phyloP scores from a whole-genome alignment of 2,113 vertebrate species.

The Erinaceus europaeus region DNA sequence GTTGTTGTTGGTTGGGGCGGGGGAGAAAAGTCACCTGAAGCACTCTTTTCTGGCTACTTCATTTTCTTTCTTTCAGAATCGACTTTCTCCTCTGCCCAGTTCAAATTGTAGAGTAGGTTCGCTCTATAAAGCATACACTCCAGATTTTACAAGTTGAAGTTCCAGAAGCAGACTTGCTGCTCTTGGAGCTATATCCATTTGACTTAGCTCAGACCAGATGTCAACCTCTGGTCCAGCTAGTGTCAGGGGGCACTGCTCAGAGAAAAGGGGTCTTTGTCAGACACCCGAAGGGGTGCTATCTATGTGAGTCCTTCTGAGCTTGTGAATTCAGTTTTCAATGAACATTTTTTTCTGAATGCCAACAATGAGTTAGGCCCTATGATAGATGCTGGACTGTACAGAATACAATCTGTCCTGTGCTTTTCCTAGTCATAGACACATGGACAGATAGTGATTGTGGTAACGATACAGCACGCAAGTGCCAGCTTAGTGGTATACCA shows the following conservation, averaged over 20 bases:
- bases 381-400: neutral
- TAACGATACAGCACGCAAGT: neutral
- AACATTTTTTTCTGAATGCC: neutral
- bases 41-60: neutral
- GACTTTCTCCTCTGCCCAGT: neutral
- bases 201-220: neutral
- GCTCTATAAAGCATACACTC: neutral
- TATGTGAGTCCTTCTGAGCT: neutral
- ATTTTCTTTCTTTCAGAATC: neutral
- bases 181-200: neutral
- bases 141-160: neutral
- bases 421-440: neutral
- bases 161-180: conserved; percentile 1
- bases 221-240: neutral
- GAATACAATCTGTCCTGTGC: neutral
- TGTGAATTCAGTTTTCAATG: neutral
- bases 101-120: neutral
- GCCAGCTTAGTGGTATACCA: neutral
- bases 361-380: neutral
- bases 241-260: neutral
- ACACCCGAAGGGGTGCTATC: neutral
- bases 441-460: neutral
- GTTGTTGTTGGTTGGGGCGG: too few species aligned
- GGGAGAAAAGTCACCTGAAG: neutral
- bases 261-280: neutral